Base-by-base conservation (phyloP, 2,113 vertebrate species). In the Jaculus jaculus region DNA sequence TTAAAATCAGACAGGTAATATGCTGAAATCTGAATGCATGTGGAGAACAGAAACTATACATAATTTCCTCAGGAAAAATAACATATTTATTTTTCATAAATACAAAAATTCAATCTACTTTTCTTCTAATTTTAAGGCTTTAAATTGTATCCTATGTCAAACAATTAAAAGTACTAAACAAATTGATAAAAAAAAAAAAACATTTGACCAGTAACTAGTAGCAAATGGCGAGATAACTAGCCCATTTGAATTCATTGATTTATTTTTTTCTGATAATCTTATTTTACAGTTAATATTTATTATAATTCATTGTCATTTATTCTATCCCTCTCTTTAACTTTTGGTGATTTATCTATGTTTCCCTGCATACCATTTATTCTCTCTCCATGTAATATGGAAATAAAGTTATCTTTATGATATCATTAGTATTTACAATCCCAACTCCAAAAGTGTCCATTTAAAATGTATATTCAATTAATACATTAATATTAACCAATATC, bases 111-210 rank as follows among this genome's bases (percentile, higher is more conserved):
- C 47, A 92, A 42, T 12, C 10, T 71, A 83, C 69, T 71, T 83
- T 77, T 61, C 26, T 93, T 90, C 26, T 72, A 42, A 84, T 30
- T 87, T 71, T 77, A 79, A 96, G 84, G 32, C 84, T 89, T 83
- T 84, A 92, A 88, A 88, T 69, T 47, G 2, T 18, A 58, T 74
- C 30, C 8, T 85, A 77, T 82, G 47, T 12, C 61, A 61, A 9
- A 77, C n/a, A 73, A 91, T 73, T 37, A 71, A 95, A 82, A 91
- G 24, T 72, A 84, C 24, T 47, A 61, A 86, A 83, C 83, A 94
- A 83, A 68, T 2, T 58, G 5, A 71, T 7, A 26, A 51, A 24
- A 75, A 84, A 16, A 63, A 7, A 69, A 72, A 66, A 32, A 37
- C 71, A 88, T 58, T 84, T 63, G 68, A 90, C 18, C 24, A 84